Evolutionary conservation across 2,888 invertebrate species (phyloP).

Genomic region (Dryocosmus kuriphilus): DNA sequence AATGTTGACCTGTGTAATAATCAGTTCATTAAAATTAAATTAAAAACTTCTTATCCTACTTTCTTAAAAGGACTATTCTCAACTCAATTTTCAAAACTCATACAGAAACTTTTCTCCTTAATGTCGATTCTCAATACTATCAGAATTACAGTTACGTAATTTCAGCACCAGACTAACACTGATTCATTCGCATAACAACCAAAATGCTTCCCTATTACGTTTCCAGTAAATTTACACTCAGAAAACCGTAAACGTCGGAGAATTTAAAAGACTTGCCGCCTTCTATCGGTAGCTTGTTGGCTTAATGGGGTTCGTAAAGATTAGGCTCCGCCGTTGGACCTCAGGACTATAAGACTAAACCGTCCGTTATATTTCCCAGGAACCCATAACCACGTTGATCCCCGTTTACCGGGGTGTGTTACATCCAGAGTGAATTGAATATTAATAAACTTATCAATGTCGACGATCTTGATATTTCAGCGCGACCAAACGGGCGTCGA

Average conservation of each 20-base stretch:
- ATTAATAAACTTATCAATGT: slow-evolving; percentile 64
- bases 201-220: slow-evolving; percentile 31
- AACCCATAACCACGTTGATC: slow-evolving; percentile 38
- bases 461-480: slow-evolving; percentile 64
- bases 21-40: too few relatives aligned
- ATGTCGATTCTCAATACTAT: background rate
- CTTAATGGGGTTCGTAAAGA: slow-evolving; percentile 72
- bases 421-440: slow-evolving; percentile 61
- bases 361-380: slow-evolving; percentile 15
- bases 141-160: slow-evolving; percentile 27
- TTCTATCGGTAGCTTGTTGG: slow-evolving; percentile 56
- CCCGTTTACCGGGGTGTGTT: slow-evolving; percentile 37
- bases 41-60: too few relatives aligned
- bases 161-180: slow-evolving; percentile 1
- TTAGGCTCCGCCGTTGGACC: slow-evolving; percentile 56
- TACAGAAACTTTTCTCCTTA: background rate
- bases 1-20: too few relatives aligned
- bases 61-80: too few relatives aligned
- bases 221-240: slow-evolving; percentile 14
- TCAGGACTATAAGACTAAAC: slow-evolving; percentile 15
- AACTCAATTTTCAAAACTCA: background rate
- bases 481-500: slow-evolving; percentile 58
- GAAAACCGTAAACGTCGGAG: slow-evolving; percentile 23
- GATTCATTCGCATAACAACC: slow-evolving; percentile 15
- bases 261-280: slow-evolving; percentile 30